Percentiles rank a stretch among this genome's conserved stretches.
These are phyloP conservation scores for Leucophenga montana DNA, from an alignment of 2,888 invertebrate species.

Conservation along the genomic window DNA sequence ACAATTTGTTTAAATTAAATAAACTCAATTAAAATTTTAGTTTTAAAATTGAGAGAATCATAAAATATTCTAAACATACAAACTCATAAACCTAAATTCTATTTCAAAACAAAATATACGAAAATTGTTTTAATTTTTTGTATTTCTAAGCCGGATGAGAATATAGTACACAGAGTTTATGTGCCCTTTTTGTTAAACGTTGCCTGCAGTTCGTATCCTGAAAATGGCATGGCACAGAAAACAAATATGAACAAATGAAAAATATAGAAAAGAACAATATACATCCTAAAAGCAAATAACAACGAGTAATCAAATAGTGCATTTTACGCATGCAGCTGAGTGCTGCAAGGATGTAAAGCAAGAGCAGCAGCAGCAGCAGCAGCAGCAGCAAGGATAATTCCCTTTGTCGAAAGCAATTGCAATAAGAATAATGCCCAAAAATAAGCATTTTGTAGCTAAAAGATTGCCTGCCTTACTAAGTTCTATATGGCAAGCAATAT, in stretches of 20 bases:
- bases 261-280: background rate
- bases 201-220: slow-evolving; percentile 5
- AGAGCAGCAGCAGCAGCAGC: too few species aligned
- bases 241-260: slow-evolving; percentile 10
- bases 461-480: too few species aligned
- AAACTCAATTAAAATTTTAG: too few species aligned
- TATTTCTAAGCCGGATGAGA: background rate
- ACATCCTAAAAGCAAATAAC: background rate
- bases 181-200: background rate
- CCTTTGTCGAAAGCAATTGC: too few species aligned
- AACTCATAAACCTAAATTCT: too few species aligned
- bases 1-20: too few species aligned
- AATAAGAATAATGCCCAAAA: background rate
- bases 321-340: background rate
- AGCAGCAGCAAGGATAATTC: background rate
- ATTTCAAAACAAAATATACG: too few species aligned
- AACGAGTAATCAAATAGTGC: background rate
- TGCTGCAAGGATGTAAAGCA: background rate
- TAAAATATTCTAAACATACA: too few species aligned
- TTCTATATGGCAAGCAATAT: too few species aligned
- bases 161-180: background rate
- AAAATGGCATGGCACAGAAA: slow-evolving; percentile 7
- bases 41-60: too few species aligned
- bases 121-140: too few species aligned
- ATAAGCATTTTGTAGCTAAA: slow-evolving; percentile 2